Percentiles rank a stretch among this genome's conserved stretches.
These are phyloP conservation scores for Azemiops feae DNA, from an alignment of 2,113 vertebrate genomes.

Conservation along the genomic window DNA sequence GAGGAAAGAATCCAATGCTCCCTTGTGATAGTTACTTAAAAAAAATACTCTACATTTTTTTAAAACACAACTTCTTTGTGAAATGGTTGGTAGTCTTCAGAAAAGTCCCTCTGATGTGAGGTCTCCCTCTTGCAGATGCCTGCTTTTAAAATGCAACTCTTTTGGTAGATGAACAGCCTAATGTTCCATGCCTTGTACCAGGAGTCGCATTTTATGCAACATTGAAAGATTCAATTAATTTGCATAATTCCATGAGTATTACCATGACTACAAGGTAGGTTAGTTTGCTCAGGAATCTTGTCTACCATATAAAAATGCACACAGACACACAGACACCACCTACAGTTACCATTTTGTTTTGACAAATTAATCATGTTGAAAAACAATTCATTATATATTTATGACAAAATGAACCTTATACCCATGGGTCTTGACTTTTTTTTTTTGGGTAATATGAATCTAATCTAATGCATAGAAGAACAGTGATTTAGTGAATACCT, in stretches of 20 bases:
- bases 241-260: slow-evolving; percentile 97
- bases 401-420: slow-evolving; percentile 93
- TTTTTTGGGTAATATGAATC: slow-evolving; percentile 74
- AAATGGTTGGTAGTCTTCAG: slow-evolving; percentile 70
- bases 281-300: slow-evolving; percentile 80
- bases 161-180: slow-evolving; percentile 97
- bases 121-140: slow-evolving; percentile 83
- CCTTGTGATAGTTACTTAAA: background rate
- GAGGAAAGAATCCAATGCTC: slow-evolving; percentile 26
- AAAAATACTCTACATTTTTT: background rate
- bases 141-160: slow-evolving; percentile 80
- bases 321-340: background rate
- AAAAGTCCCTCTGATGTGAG: slow-evolving; percentile 82
- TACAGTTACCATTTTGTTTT: slow-evolving; percentile 77
- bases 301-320: slow-evolving; percentile 73
- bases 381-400: slow-evolving; percentile 99
- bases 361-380: slow-evolving; percentile 95
- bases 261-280: slow-evolving; percentile 92
- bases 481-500: slow-evolving; percentile 94
- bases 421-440: slow-evolving; percentile 79
- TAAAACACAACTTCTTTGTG: slow-evolving; percentile 59
- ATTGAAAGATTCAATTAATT: slow-evolving; percentile 99
- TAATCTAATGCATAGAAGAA: slow-evolving; percentile 89
- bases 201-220: slow-evolving; percentile 99
- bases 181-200: slow-evolving; percentile 98